Evolutionary conservation across 2,797 vertebrate species (phyloP).

Genomic region (Acanthornis magna): DNA sequence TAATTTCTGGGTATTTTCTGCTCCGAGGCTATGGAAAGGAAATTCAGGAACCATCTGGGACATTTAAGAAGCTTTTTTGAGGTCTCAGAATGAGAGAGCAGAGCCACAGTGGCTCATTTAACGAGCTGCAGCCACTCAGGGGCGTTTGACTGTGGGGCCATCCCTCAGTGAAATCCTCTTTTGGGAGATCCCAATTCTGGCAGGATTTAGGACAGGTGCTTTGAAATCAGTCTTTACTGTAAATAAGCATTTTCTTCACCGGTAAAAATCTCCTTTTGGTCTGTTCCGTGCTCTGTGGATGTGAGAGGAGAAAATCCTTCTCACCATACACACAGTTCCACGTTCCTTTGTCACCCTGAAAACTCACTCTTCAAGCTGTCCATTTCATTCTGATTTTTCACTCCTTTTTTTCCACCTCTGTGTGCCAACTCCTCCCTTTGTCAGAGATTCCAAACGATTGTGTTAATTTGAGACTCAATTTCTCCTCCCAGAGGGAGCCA

Average conservation of each 20-base stretch:
- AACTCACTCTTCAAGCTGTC: neutral
- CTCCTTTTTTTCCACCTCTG: neutral
- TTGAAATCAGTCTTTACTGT: neutral
- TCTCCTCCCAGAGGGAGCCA: neutral
- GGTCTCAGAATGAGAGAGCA: neutral
- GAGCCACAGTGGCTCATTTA: neutral
- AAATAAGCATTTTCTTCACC: neutral
- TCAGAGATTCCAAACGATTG: neutral
- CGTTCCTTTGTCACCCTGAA: neutral
- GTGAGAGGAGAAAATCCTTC: neutral
- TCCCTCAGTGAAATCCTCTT: neutral
- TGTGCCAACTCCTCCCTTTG: neutral
- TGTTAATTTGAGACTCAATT: neutral
- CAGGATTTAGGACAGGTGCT: constrained; percentile 15
- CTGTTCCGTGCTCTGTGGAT: neutral
- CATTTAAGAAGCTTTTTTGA: neutral
- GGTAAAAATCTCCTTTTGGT: neutral
- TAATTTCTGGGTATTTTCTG: neutral
- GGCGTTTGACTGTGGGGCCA: neutral
- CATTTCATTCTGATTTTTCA: neutral
- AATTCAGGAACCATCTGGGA: neutral
- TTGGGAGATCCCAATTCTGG: neutral
- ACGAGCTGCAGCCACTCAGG: neutral
- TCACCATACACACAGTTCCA: neutral
- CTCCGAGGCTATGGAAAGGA: neutral